phyloP scores from a whole-genome alignment of 2,888 invertebrate genomes.

The Volucella bombylans region DNA sequence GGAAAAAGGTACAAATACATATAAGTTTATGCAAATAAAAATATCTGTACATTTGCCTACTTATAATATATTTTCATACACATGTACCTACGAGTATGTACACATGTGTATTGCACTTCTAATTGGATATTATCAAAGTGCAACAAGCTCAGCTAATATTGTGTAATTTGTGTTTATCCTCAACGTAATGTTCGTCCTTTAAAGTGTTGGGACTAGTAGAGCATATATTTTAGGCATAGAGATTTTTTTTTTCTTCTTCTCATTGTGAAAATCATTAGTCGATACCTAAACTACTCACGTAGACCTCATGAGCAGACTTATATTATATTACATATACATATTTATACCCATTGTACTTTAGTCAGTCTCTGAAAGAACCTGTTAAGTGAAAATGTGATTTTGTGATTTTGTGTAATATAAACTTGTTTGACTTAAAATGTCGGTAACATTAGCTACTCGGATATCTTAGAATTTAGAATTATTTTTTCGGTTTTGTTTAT shows the following conservation, averaged over 20 bases:
- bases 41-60: too few relatives aligned
- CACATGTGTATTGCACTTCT: neutral
- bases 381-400: conserved; percentile 12
- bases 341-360: neutral
- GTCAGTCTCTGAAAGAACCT: neutral
- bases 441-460: neutral
- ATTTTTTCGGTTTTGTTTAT: neutral
- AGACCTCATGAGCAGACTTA: conserved; percentile 9
- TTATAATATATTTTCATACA: too few relatives aligned
- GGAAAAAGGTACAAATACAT: too few relatives aligned
- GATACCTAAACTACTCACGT: conserved; percentile 30
- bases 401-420: neutral
- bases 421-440: neutral
- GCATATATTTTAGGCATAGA: neutral
- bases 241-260: neutral
- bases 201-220: neutral
- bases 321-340: neutral
- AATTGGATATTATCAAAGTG: neutral
- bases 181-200: neutral
- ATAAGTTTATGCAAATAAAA: too few relatives aligned
- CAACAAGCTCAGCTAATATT: neutral
- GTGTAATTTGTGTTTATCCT: neutral
- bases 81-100: too few relatives aligned
- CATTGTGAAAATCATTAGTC: conserved; percentile 46
- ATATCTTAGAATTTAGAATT: too few relatives aligned